phyloP scores from a whole-genome alignment of 2,797 vertebrate species.

The Amblyopsis hoosieri region DNA sequence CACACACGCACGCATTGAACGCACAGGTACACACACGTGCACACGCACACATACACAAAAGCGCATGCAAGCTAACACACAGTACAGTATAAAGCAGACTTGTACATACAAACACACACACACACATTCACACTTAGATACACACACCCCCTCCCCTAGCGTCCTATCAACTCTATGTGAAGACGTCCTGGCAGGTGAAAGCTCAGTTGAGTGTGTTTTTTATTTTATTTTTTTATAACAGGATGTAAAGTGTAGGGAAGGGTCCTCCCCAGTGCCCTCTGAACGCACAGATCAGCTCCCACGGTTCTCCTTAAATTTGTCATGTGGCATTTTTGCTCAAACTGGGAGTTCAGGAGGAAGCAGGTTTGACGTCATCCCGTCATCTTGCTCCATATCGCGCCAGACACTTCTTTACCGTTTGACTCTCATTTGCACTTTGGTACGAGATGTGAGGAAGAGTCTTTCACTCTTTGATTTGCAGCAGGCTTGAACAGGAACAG shows the following conservation, averaged over 20 bases:
- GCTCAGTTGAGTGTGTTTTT: conserved; percentile 79
- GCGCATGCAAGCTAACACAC: conserved; percentile 4
- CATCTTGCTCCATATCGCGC: conserved; percentile 33
- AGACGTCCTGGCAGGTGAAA: conserved; percentile 89
- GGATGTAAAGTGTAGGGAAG: conserved; percentile 88
- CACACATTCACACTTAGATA: conserved; percentile 8
- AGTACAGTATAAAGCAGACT: background rate
- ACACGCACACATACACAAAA: conserved; percentile 7
- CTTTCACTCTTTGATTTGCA: too few species aligned
- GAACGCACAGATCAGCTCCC: conserved; percentile 91
- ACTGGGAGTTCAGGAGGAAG: conserved; percentile 71
- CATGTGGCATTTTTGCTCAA: conserved; percentile 87
- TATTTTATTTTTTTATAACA: conserved; percentile 72
- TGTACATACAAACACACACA: conserved; percentile 2
- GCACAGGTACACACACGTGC: background rate
- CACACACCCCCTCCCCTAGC: conserved; percentile 6
- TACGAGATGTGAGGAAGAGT: too few species aligned
- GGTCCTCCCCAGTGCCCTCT: conserved; percentile 87
- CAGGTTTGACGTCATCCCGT: conserved; percentile 40
- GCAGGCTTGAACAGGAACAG: too few species aligned
- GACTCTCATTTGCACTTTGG: background rate
- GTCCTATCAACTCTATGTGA: conserved; percentile 77
- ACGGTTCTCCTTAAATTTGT: conserved; percentile 90
- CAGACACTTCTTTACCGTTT: background rate
- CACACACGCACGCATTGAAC: background rate